These are phyloP conservation scores for Cottoperca gobio DNA, from an alignment of 2,797 vertebrate genomes.

Conservation along the genomic window DNA sequence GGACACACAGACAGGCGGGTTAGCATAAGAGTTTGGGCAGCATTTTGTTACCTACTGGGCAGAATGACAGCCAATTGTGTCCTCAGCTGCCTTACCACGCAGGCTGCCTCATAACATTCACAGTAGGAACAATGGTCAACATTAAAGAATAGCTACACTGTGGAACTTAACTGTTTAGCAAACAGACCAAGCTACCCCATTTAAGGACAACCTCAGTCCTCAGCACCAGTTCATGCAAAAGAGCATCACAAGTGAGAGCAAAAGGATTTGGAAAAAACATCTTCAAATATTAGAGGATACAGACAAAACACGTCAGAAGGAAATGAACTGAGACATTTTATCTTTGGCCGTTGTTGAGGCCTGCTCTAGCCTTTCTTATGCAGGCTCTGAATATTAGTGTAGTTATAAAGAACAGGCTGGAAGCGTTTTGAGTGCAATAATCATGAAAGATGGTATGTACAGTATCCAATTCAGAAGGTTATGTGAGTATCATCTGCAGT, in stretches of 20 bases:
- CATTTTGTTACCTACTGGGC: slow-evolving; percentile 46
- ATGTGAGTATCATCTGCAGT: background rate
- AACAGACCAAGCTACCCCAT: background rate
- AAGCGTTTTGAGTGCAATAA: background rate
- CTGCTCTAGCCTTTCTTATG: background rate
- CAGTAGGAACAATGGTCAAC: slow-evolving; percentile 43
- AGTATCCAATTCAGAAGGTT: background rate
- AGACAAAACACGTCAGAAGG: background rate
- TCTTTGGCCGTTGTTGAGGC: background rate
- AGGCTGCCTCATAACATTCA: slow-evolving; percentile 43
- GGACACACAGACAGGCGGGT: slow-evolving; percentile 58
- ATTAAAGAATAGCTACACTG: slow-evolving; percentile 13
- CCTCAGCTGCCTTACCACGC: slow-evolving; percentile 54
- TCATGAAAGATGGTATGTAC: background rate
- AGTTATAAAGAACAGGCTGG: background rate
- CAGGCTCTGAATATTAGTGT: background rate
- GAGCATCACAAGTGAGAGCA: too few relatives aligned
- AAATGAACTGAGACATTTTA: background rate
- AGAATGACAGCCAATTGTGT: slow-evolving; percentile 59
- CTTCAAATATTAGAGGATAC: background rate
- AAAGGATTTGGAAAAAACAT: background rate
- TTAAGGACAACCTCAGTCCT: background rate
- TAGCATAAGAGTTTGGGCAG: slow-evolving; percentile 51
- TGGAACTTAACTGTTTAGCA: slow-evolving; percentile 5
- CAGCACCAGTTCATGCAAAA: too few relatives aligned